Conservation (phyloP, 92 coral and sea anemone genomes). For the Phymanthus crucifer region DNA sequence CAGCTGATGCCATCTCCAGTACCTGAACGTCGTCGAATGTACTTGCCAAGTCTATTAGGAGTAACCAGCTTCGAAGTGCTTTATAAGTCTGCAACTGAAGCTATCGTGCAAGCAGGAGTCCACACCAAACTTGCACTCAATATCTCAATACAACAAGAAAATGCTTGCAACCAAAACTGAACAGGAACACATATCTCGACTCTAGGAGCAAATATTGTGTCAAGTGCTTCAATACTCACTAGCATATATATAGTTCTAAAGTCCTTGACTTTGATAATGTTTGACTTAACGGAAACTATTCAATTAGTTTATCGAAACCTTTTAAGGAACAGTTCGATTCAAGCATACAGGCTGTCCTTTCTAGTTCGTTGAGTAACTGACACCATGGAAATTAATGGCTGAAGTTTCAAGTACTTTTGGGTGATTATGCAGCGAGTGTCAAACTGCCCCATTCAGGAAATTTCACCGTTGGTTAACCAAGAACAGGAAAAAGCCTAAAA, state of each 20-base stretch:
- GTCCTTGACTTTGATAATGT: not conserved
- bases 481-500: not conserved
- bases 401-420: not conserved
- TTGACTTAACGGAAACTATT: not conserved
- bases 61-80: not conserved
- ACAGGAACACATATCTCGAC: not conserved
- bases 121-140: not conserved
- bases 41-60: not conserved
- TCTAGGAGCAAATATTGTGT: not conserved
- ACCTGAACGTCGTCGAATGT: not conserved
- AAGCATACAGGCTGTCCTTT: not conserved
- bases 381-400: not conserved
- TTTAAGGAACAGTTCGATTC: conserved; percentile 4
- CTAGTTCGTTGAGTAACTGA: not conserved
- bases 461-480: conserved; percentile 9
- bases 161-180: not conserved
- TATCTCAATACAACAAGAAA: conserved; percentile 6
- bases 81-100: not conserved
- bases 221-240: not conserved
- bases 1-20: conserved; percentile 9
- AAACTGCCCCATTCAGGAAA: not conserved
- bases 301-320: not conserved
- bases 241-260: not conserved
- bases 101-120: not conserved
- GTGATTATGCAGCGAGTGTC: not conserved